A percentile compares a stretch with the other conserved stretches of the same genome.
phyloP scores from a whole-genome alignment of 2,797 vertebrate species.

The Oceanodroma leucorhoa region DNA sequence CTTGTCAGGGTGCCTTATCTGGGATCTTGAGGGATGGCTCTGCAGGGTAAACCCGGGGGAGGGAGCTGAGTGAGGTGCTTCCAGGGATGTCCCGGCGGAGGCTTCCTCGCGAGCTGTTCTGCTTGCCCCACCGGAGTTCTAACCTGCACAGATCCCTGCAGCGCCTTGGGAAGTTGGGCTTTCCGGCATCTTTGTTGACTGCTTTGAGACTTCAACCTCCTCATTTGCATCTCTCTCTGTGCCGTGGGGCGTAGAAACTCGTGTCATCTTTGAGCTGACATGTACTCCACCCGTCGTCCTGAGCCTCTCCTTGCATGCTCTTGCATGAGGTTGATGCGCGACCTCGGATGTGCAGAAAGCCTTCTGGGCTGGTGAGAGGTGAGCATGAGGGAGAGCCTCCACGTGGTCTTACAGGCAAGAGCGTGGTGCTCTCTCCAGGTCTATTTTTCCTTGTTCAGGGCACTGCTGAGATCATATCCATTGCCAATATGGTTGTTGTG shows the following conservation, averaged over 20 bases:
- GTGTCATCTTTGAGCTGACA: rapidly evolving
- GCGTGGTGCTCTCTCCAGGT: background rate
- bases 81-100: background rate
- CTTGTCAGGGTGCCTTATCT: background rate
- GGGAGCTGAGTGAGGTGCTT: background rate
- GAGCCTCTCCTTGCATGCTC: background rate
- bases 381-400: background rate
- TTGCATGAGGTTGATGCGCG: background rate
- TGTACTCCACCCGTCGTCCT: background rate
- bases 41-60: background rate
- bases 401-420: background rate
- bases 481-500: background rate
- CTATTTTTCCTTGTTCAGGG: background rate
- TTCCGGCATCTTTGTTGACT: background rate
- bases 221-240: background rate
- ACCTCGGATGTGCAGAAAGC: background rate
- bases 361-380: background rate
- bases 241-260: background rate
- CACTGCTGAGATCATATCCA: background rate
- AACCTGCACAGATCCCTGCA: background rate
- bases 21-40: conserved; percentile 23
- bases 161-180: background rate
- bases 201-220: background rate
- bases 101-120: background rate
- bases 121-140: background rate